Percentiles rank a stretch among this genome's conserved stretches.
Conservation (phyloP, 2,888 invertebrate species). For the Sarcophaga caerulescens region DNA sequence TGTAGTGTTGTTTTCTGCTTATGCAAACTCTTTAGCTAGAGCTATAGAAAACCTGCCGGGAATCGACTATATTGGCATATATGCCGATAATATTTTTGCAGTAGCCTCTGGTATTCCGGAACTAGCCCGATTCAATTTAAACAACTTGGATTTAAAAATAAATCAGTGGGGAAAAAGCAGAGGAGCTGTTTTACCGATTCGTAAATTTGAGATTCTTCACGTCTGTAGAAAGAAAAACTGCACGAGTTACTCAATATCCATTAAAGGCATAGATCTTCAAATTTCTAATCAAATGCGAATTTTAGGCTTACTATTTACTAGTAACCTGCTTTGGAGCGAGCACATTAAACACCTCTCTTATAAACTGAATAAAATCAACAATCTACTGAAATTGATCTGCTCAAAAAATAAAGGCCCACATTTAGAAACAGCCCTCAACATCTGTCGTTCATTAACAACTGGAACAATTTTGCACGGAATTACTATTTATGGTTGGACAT, state of each 20-base stretch:
- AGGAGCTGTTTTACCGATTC: conserved; percentile 5
- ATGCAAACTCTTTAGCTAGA: neutral
- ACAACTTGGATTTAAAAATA: conserved; percentile 4
- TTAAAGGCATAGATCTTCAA: neutral
- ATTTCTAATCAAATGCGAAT: conserved; percentile 15
- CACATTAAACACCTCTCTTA: conserved; percentile 3
- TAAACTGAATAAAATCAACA: conserved; percentile 38
- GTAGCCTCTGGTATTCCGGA: conserved; percentile 23
- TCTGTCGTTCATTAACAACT: conserved; percentile 23
- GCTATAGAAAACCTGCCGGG: neutral
- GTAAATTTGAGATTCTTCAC: conserved; percentile 21
- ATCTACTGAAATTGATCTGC: too few species aligned
- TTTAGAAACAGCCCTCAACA: conserved; percentile 33
- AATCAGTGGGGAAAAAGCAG: neutral
- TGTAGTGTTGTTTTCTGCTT: neutral
- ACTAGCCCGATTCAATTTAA: neutral
- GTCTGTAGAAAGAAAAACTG: conserved; percentile 37
- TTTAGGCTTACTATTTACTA: conserved; percentile 29
- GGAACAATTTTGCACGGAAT: conserved; percentile 22
- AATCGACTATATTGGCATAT: conserved; percentile 4
- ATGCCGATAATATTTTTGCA: conserved; percentile 50
- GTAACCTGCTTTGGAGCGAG: conserved; percentile 48
- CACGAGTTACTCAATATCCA: neutral
- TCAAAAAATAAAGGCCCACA: too few species aligned
- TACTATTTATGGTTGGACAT: conserved; percentile 27